A percentile compares a stretch with the other conserved stretches of the same genome.
phyloP scores from a whole-genome alignment of 2,797 vertebrate genomes.

The Distichodus sexfasciatus region DNA sequence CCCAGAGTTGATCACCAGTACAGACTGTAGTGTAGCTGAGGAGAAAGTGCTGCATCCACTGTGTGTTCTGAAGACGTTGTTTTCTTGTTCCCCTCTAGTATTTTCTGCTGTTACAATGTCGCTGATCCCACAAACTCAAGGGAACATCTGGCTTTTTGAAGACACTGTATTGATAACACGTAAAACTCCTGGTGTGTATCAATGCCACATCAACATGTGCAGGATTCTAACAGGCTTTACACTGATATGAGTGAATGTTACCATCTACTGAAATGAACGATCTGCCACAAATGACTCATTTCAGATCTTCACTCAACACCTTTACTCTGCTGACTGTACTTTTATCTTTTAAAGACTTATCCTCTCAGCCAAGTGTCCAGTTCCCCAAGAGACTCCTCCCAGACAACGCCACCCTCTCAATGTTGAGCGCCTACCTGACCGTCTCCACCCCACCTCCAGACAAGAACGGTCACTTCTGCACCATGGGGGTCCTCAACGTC shows the following conservation, averaged over 20 bases:
- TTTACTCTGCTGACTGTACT: conserved; percentile 7
- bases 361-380: conserved; percentile 83
- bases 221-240: not conserved
- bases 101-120: conserved; percentile 89
- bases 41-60: not conserved
- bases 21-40: not conserved
- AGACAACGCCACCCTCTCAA: conserved; percentile 75
- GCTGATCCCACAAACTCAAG: conserved; percentile 91
- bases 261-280: too few relatives aligned
- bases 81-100: too few relatives aligned
- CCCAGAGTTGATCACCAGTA: not conserved
- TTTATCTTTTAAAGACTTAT: conserved; percentile 74
- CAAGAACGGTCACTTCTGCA: conserved; percentile 80
- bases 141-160: conserved; percentile 94
- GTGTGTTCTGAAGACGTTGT: not conserved
- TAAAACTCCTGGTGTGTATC: conserved; percentile 81
- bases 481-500: conserved; percentile 78
- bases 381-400: conserved; percentile 85
- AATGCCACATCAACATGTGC: not conserved
- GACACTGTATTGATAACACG: conserved; percentile 89
- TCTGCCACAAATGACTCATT: too few relatives aligned
- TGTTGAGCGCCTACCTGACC: conserved; percentile 85
- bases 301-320: not conserved
- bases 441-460: conserved; percentile 80
- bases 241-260: too few relatives aligned